Conservation (phyloP, 2,113 vertebrate genomes). For the Heptranchias perlo region DNA sequence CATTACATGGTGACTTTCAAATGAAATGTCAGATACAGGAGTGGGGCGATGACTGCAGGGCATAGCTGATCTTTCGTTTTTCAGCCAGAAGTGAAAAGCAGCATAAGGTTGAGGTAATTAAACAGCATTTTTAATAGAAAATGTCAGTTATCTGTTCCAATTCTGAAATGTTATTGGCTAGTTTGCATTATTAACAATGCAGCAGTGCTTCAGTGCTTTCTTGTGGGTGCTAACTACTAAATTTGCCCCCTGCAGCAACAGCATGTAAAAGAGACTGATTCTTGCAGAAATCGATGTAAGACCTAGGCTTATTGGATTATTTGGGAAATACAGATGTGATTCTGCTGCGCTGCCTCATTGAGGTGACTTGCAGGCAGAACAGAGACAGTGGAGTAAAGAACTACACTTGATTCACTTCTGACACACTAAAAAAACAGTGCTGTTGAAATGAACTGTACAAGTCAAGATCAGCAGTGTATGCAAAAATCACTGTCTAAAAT, state of each 20-base stretch:
- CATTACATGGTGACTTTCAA: background rate
- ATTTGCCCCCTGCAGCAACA: background rate
- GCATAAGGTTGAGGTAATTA: background rate
- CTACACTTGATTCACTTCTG: background rate
- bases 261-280: background rate
- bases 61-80: background rate
- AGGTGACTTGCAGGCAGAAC: background rate
- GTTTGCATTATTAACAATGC: background rate
- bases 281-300: background rate
- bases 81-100: background rate
- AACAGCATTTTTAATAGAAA: background rate
- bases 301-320: background rate
- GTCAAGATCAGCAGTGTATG: background rate
- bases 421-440: background rate
- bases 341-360: background rate
- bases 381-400: background rate
- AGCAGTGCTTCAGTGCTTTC: background rate
- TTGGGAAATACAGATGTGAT: background rate
- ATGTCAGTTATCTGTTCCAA: slow-evolving; percentile 9
- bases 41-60: background rate
- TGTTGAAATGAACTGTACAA: background rate
- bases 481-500: background rate
- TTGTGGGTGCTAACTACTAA: background rate
- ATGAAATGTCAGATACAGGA: background rate
- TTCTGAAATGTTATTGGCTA: background rate